A percentile compares a stretch with the other conserved stretches of the same genome.
Evolutionary conservation across 2,888 invertebrate genomes (phyloP).

Genomic region (Cephalotes varians): DNA sequence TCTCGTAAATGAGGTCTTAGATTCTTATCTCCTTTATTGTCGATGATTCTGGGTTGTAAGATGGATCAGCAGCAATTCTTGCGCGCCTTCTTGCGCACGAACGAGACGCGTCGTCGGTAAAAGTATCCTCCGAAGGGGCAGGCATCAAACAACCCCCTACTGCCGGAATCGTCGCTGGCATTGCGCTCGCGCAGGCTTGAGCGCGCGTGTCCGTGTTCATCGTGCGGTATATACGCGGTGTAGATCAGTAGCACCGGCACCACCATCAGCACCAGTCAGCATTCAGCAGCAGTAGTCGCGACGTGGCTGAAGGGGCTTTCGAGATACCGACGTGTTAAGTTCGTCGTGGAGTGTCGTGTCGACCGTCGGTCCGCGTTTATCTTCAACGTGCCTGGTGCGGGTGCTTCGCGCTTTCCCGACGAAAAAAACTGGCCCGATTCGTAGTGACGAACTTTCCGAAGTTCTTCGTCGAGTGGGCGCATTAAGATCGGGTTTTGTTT

Average conservation of each 20-base stretch:
- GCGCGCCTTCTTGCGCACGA: constrained; percentile 6
- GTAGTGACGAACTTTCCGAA: neutral
- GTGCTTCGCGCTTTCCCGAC: constrained; percentile 16
- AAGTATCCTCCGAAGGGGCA: constrained; percentile 68
- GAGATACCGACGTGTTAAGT: constrained; percentile 76
- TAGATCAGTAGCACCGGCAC: constrained; percentile 76
- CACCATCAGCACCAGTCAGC: constrained; percentile 74
- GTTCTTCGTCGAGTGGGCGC: neutral
- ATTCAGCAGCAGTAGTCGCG: constrained; percentile 73
- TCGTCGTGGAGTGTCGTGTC: constrained; percentile 75
- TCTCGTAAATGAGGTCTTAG: neutral
- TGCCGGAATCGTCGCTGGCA: constrained; percentile 70
- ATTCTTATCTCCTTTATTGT: constrained; percentile 8
- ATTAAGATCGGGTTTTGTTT: constrained; percentile 7
- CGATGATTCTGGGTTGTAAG: neutral
- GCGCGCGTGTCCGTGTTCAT: constrained; percentile 78
- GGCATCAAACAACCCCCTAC: constrained; percentile 74
- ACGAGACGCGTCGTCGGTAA: constrained; percentile 19
- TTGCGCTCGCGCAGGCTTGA: constrained; percentile 78
- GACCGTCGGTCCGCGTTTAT: constrained; percentile 5
- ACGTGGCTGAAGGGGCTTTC: constrained; percentile 70
- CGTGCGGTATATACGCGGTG: constrained; percentile 69
- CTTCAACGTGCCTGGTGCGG: constrained; percentile 2
- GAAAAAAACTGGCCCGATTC: neutral
- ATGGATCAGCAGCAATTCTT: neutral